These are phyloP conservation scores for Acinonyx jubatus DNA, from an alignment of 2,113 vertebrate species.

Conservation along the genomic window DNA sequence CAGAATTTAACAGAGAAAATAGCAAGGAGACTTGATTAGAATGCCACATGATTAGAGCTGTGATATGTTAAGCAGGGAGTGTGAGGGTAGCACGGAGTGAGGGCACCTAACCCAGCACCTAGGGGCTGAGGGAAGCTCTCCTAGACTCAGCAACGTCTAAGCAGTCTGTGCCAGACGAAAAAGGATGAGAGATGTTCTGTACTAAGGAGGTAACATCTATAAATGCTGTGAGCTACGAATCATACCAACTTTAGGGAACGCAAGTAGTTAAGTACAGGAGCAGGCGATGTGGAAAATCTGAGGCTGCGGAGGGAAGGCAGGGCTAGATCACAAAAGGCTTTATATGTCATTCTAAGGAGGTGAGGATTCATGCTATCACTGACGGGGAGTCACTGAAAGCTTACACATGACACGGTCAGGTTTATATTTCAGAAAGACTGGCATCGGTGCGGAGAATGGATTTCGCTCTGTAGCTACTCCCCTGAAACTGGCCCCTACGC, in stretches of 20 bases:
- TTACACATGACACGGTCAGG: neutral
- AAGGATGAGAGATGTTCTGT: neutral
- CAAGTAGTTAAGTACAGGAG: neutral
- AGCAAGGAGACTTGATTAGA: neutral
- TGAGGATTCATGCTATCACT: neutral
- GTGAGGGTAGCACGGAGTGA: no score
- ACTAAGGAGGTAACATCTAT: neutral
- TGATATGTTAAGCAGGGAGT: neutral
- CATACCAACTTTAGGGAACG: neutral
- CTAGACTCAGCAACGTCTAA: neutral
- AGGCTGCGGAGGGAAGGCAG: neutral
- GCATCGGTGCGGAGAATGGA: neutral
- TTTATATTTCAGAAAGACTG: neutral
- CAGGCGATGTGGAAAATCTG: neutral
- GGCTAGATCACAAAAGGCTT: neutral
- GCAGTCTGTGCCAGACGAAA: neutral
- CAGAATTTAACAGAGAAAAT: neutral
- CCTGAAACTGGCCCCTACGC: no score
- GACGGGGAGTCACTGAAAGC: neutral
- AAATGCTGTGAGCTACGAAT: neutral
- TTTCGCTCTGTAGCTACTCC: neutral
- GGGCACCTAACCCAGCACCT: neutral
- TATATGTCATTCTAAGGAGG: neutral
- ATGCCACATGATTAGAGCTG: rapidly evolving
- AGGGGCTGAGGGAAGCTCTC: neutral